Evolutionary conservation across 1,140 invertebrate genomes (phyloP), one percentile per base, ranked within the genome.

Genomic region (Drosophila truncata): DNA sequence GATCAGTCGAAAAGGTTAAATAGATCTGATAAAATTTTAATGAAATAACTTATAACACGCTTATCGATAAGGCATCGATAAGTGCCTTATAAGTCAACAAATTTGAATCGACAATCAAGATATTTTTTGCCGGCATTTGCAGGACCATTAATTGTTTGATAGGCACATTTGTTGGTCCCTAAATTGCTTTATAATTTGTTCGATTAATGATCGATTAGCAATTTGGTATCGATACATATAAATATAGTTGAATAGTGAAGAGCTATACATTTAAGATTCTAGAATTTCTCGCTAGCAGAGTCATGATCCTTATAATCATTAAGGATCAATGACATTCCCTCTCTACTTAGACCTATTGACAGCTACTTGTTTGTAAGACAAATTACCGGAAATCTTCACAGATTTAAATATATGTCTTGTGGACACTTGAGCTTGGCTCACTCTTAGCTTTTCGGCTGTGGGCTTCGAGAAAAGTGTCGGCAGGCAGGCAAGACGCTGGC

Each of bases 301-400:
- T 29, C 7, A 14, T 23, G 16, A 23, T 5, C 3, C 3, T 29
- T 14, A 4, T 18, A 6, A 18, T 5, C 11, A 8, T 33, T 8
- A 25, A 25, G 37, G 16, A 27, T 31, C 61, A 35, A n/a, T 64
- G 16, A 64, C 35, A 41, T 29, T 57, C 27, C 10, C 11, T 3
- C 20, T 55, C 10, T 37, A 5, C 5, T 18, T 63, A 23, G 20
- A 64, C 35, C 39, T 10, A 33, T 42, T 42, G 37, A 41, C 14
- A 31, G 25, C 31, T 46, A 27, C 29, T 47, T 31, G n/a, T 20
- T 8, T 5, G 9, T 13, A 18, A 20, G 35, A 72, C 54, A 50
- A 67, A 80, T 67, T 84, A 77, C 82, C 81, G 81, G 81, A 84
- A 84, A 85, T 80, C 65, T 80, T 39, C 25, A 44, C 4, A 49